Evolutionary conservation across 2,888 invertebrate genomes (phyloP), one percentile per base, ranked within the genome.

Genomic region (Deilephila elpenor): DNA sequence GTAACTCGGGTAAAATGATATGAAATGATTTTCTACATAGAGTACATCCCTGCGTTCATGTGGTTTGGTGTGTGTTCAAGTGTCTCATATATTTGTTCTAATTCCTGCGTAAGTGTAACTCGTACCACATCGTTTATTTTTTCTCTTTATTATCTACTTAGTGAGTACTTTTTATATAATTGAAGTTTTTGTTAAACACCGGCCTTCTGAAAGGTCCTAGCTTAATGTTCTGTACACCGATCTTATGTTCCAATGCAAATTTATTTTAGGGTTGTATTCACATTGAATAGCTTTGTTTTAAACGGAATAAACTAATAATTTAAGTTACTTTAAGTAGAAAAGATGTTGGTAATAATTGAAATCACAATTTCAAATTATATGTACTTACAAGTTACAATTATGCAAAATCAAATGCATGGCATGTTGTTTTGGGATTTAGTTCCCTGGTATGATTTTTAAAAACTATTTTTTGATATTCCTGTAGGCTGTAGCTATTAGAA

Each of bases 21-120:
- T n/a, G n/a, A n/a, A n/a, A n/a, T n/a, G n/a, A n/a, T n/a, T 51
- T 59, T 59, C 51, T 11, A 7, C 25, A 25, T 14, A 1, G 74
- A 91, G 83, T 91, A 75, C 93, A 85, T 76, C 92, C 91, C 94
- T 93, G 94, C 44, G 32, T 3, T 84, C 85, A 79, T 94, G 94
- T 91, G 94, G 94, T 94, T 93, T 91, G 78, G 83, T 93, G 93
- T 93, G 91, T 94, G 87, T 90, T 93, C 94, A 94, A 94, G 94
- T 94, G 94, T 93, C 89, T 86, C 86, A 82, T 88, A 85, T 93
- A 90, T 94, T 94, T 94, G 93, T 93, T 93, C 94, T 91, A 93
- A 94, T 94, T 93, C 93, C 91, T 90, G 90, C 91, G 92, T 92
- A 92, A 89, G 90, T 88, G 89, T 90, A 90, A 87, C 91, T 89